Evolutionary conservation across 1,140 invertebrate species (phyloP), one percentile per base, ranked within the genome.

Genomic region (Telenomus remus): DNA sequence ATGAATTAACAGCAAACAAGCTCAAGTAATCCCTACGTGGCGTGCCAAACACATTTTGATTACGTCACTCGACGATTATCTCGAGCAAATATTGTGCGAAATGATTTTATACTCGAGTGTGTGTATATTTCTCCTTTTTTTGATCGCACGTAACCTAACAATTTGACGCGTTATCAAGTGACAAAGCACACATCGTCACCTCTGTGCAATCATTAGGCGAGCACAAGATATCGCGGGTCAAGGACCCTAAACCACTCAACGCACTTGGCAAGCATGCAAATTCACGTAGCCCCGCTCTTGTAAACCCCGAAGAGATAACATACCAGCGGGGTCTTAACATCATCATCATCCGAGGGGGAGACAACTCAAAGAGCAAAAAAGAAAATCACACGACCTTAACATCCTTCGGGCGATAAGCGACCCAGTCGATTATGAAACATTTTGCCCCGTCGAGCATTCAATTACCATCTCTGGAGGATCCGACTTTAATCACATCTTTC

Each of bases 111-210:
- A 49, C 15, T 47, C 19, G 46, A 55, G 43, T 43, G 60, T 47
- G 46, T 53, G 44, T 10, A 0, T 13, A 19, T 12, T 12, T 74
- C 66, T 74, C 63, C 46, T 53, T 68, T 53, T 68, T 75, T 75
- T 75, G 57, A 75, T 68, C 71, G 69, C 75, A 73, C 75, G 65
- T 76, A 77, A 80, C 65, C 72, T 70, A 65, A 79, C 78, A 63
- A 70, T 59, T 81, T 74, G 42, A 59, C 77, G 65, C 72, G 63
- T 80, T 83, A 83, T 83, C 80, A 78, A 81, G 68, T 73, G 76
- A 79, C 77, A 77, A 81, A 68, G 73, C 68, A 71, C 34, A 73
- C 63, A 79, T 80, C 79, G 65, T 79, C 74, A 81, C 76, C 68
- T 79, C 63, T 78, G 35, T 55, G 66, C 76, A 72, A 80, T 72